phyloP scores from a whole-genome alignment of 1,140 invertebrate species.

The Aphaenogaster ashmeadi region DNA sequence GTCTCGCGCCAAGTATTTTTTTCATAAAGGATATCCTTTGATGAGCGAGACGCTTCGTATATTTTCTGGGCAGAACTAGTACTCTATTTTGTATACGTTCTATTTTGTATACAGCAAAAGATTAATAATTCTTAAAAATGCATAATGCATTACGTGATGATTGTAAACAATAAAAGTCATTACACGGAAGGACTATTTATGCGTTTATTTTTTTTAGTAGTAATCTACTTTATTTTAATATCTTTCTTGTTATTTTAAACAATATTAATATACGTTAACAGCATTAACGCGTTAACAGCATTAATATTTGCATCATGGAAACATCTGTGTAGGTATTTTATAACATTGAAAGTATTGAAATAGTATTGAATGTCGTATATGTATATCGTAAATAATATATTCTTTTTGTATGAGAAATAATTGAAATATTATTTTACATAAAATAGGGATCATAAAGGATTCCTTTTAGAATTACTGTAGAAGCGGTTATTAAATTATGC shows the following conservation, averaged over 20 bases:
- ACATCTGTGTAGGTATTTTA: background rate
- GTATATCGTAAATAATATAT: background rate
- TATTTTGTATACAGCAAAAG: background rate
- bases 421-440: constrained; percentile 23
- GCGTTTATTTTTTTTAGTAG: background rate
- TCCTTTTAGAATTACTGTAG: constrained; percentile 28
- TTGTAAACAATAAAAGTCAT: background rate
- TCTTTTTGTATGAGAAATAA: constrained; percentile 19
- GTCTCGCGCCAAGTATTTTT: no score
- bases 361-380: background rate
- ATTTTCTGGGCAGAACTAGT: background rate
- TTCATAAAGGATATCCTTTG: no score
- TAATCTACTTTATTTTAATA: background rate
- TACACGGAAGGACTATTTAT: background rate
- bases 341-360: background rate
- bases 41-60: background rate
- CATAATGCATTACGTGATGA: background rate
- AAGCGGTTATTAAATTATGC: constrained; percentile 27
- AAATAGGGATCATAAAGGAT: constrained; percentile 1
- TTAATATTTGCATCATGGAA: background rate
- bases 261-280: background rate
- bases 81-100: background rate
- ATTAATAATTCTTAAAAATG: background rate
- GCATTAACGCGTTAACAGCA: background rate
- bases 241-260: background rate